Evolutionary conservation across 2,888 invertebrate species (phyloP).

Genomic region (Diadegma fenestrale): DNA sequence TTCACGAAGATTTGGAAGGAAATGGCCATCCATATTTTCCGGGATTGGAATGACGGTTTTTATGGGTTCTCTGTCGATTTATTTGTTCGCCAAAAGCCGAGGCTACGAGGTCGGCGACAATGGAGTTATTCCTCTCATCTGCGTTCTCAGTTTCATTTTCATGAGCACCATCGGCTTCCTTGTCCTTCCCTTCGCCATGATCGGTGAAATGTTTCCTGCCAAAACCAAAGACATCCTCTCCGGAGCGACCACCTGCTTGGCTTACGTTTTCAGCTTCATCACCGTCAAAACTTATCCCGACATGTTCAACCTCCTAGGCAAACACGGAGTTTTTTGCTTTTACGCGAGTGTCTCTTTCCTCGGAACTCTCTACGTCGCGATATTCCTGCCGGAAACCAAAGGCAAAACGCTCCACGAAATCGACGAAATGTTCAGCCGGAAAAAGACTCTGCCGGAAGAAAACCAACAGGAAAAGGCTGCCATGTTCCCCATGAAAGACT

Average conservation of each 20-base stretch:
- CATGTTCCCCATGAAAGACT: slow-evolving; percentile 56
- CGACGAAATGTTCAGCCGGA: slow-evolving; percentile 84
- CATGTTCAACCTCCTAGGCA: slow-evolving; percentile 83
- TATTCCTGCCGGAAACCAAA: slow-evolving; percentile 86
- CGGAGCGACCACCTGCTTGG: slow-evolving; percentile 85
- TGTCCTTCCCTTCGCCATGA: slow-evolving; percentile 87
- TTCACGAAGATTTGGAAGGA: slow-evolving; percentile 87
- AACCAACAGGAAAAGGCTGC: slow-evolving; percentile 28
- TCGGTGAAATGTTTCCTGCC: slow-evolving; percentile 86
- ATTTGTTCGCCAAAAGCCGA: slow-evolving; percentile 80
- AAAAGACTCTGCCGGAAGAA: slow-evolving; percentile 57
- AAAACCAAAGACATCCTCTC: slow-evolving; percentile 86
- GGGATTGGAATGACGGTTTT: slow-evolving; percentile 87
- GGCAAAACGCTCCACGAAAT: slow-evolving; percentile 86
- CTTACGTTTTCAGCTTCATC: slow-evolving; percentile 86
- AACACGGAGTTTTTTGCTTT: slow-evolving; percentile 86
- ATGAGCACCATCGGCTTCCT: slow-evolving; percentile 86
- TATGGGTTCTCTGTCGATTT: slow-evolving; percentile 85
- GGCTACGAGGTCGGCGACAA: slow-evolving; percentile 75
- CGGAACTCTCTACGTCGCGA: slow-evolving; percentile 85
- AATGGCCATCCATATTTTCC: slow-evolving; percentile 87
- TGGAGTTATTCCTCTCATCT: slow-evolving; percentile 83
- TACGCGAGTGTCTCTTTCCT: slow-evolving; percentile 85
- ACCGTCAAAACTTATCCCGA: slow-evolving; percentile 86
- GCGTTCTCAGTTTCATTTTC: slow-evolving; percentile 86